A percentile compares a stretch with the other conserved stretches of the same genome.
Evolutionary conservation across 1,140 invertebrate genomes (phyloP).

Genomic region (Drepana arcuata): DNA sequence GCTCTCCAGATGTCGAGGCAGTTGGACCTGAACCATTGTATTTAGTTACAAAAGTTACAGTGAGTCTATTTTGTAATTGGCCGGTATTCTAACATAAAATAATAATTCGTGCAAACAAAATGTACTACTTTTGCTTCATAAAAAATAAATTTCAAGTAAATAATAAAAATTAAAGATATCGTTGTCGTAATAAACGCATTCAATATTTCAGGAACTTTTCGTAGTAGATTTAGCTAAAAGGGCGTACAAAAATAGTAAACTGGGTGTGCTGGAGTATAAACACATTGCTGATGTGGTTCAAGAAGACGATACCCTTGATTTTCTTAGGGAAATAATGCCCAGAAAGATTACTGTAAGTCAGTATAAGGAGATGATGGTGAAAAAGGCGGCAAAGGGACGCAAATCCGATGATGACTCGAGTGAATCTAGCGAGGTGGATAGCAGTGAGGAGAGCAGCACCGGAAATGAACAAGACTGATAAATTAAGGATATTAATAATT

Average conservation of each 20-base stretch:
- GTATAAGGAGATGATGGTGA: slow-evolving; percentile 78
- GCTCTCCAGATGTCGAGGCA: slow-evolving; percentile 85
- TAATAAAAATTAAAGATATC: neutral
- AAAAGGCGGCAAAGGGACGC: slow-evolving; percentile 61
- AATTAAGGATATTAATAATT: too few species aligned
- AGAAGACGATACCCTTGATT: slow-evolving; percentile 76
- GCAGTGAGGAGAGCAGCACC: slow-evolving; percentile 39
- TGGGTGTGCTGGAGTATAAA: slow-evolving; percentile 76
- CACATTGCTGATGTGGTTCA: slow-evolving; percentile 80
- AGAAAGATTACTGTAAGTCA: slow-evolving; percentile 79
- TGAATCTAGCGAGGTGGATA: slow-evolving; percentile 48
- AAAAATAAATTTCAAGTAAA: neutral
- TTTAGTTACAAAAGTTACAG: slow-evolving; percentile 82
- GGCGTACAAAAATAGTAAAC: slow-evolving; percentile 67
- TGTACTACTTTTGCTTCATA: neutral
- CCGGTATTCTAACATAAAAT: neutral
- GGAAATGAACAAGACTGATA: slow-evolving; percentile 35
- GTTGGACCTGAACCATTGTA: slow-evolving; percentile 83
- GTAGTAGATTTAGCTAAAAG: slow-evolving; percentile 77
- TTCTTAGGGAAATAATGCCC: slow-evolving; percentile 80
- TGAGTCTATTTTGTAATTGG: slow-evolving; percentile 69
- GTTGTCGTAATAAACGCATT: neutral
- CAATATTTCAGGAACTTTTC: slow-evolving; percentile 70
- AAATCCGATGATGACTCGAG: slow-evolving; percentile 44
- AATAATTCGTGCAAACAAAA: neutral